These are phyloP conservation scores for Zaprionus vittiger DNA, from an alignment of 1,140 invertebrate genomes.

Conservation along the genomic window DNA sequence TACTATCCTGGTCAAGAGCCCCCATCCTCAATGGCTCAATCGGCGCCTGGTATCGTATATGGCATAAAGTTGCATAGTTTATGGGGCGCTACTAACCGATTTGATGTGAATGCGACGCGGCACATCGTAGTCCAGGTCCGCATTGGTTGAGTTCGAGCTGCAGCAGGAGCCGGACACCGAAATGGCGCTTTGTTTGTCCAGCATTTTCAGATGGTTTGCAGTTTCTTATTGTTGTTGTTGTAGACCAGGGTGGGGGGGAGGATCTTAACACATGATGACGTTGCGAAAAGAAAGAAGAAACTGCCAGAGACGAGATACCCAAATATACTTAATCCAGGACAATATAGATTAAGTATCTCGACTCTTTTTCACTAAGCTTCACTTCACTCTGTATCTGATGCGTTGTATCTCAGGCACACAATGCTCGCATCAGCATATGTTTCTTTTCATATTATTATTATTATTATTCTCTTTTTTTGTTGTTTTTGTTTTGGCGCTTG, in stretches of 20 bases:
- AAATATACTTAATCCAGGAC: slow-evolving; percentile 84
- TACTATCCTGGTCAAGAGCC: slow-evolving; percentile 18
- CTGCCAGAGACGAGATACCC: slow-evolving; percentile 55
- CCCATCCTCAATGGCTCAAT: slow-evolving; percentile 55
- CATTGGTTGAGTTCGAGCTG: slow-evolving; percentile 68
- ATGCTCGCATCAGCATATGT: slow-evolving; percentile 59
- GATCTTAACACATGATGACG: slow-evolving; percentile 45
- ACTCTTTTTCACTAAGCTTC: slow-evolving; percentile 33
- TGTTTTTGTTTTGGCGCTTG: slow-evolving; percentile 16
- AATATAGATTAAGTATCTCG: slow-evolving; percentile 83
- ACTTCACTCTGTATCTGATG: slow-evolving; percentile 48
- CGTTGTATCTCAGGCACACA: slow-evolving; percentile 40
- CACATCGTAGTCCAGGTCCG: slow-evolving; percentile 79
- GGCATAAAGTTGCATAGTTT: slow-evolving; percentile 55
- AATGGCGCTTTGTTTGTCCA: slow-evolving; percentile 65
- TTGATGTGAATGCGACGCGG: slow-evolving; percentile 76
- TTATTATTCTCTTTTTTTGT: slow-evolving; percentile 17
- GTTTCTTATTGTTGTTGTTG: background rate
- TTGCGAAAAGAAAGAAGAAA: slow-evolving; percentile 14
- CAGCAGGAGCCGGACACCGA: slow-evolving; percentile 70
- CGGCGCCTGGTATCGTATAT: slow-evolving; percentile 36
- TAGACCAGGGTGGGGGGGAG: background rate
- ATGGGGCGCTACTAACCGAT: slow-evolving; percentile 74
- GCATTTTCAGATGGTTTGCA: slow-evolving; percentile 43
- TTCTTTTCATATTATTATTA: slow-evolving; percentile 32